A percentile compares a stretch with the other conserved stretches of the same genome.
Evolutionary conservation across 2,888 invertebrate species (phyloP).

Genomic region (Hypsopygia costalis): DNA sequence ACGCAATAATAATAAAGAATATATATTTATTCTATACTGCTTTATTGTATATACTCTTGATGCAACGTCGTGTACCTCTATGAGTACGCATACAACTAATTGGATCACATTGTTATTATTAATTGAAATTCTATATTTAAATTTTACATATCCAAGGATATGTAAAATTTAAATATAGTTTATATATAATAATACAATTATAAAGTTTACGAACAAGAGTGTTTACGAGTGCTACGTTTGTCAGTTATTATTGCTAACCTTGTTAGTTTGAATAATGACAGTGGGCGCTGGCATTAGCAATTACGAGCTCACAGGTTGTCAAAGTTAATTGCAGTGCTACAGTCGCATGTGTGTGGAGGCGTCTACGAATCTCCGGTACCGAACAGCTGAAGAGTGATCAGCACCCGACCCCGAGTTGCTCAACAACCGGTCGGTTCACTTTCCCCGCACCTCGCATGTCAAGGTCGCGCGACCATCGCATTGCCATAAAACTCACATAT

Average conservation of each 20-base stretch:
- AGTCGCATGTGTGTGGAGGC: constrained; percentile 8
- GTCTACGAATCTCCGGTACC: constrained; percentile 16
- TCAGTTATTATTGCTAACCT: constrained; percentile 2
- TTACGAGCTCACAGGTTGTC: constrained; percentile 23
- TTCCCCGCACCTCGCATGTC: constrained; percentile 64
- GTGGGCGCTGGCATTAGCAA: constrained; percentile 17
- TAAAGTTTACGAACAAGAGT: not conserved
- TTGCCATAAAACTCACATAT: constrained; percentile 38
- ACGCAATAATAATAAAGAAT: too few species aligned
- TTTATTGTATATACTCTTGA: too few species aligned
- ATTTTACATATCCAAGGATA: too few species aligned
- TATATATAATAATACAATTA: constrained; percentile 2
- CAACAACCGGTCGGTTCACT: constrained; percentile 72
- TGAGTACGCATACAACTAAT: too few species aligned
- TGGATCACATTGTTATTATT: too few species aligned
- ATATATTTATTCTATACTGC: too few species aligned
- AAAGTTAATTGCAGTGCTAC: constrained; percentile 21
- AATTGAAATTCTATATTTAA: too few species aligned
- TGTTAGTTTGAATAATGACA: constrained; percentile 10
- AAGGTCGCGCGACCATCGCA: constrained; percentile 60
- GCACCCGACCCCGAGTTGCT: constrained; percentile 46
- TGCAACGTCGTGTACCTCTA: too few species aligned
- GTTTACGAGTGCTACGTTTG: constrained; percentile 5
- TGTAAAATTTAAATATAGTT: too few species aligned
- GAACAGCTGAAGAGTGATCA: constrained; percentile 8